Conservation (phyloP, 2,888 invertebrate genomes). For the Odontothrips loti region DNA sequence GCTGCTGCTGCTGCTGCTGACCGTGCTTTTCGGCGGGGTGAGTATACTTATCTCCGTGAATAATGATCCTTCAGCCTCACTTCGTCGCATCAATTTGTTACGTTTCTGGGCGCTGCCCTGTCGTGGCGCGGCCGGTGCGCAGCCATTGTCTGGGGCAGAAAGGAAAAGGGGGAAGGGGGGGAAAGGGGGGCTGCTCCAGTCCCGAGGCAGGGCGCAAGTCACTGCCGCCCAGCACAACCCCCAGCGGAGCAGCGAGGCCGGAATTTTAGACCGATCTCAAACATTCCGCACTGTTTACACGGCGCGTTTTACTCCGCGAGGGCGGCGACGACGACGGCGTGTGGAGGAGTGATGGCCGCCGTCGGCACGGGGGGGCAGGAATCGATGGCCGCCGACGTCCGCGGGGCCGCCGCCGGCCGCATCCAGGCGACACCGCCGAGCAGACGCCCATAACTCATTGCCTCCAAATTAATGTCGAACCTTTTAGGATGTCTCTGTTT, state of each 20-base stretch:
- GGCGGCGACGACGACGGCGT: too few relatives aligned
- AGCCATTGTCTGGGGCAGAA: slow-evolving; percentile 13
- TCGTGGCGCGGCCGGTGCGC: background rate
- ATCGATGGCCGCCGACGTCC: too few relatives aligned
- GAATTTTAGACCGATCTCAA: too few relatives aligned
- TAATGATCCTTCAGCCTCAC: slow-evolving; percentile 24
- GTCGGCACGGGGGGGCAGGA: too few relatives aligned
- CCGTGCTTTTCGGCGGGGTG: background rate
- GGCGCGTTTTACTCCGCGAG: too few relatives aligned
- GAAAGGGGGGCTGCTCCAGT: background rate
- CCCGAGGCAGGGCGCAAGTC: background rate
- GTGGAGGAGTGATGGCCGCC: too few relatives aligned
- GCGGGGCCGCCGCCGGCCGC: too few relatives aligned
- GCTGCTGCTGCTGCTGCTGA: background rate
- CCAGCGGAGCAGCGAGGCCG: background rate
- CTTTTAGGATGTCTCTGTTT: too few relatives aligned
- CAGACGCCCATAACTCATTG: too few relatives aligned
- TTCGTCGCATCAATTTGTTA: slow-evolving; percentile 26
- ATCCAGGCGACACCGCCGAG: too few relatives aligned
- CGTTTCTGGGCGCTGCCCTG: slow-evolving; percentile 9
- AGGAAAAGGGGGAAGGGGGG: background rate
- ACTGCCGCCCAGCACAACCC: slow-evolving; percentile 5
- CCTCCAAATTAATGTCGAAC: too few relatives aligned
- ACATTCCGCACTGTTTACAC: too few relatives aligned
- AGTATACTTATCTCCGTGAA: slow-evolving; percentile 23